A percentile compares a stretch with the other conserved stretches of the same genome.
Conservation (phyloP, 2,113 vertebrate species). For the Nematolebias whitei region DNA sequence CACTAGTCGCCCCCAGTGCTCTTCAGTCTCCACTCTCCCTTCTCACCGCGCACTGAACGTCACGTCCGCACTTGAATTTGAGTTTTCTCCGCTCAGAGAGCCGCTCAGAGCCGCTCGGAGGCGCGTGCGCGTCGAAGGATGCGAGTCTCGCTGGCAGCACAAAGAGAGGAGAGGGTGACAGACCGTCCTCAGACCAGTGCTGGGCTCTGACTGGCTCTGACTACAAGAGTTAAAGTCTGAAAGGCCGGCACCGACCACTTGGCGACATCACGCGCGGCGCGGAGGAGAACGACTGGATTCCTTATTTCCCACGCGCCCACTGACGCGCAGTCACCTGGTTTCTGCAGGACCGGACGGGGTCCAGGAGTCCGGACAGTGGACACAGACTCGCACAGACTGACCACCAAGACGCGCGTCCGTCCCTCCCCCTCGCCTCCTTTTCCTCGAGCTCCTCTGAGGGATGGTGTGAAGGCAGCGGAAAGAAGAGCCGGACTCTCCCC, state of each 20-base stretch:
- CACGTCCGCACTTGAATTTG: conserved; percentile 99
- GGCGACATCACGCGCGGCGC: conserved; percentile 49
- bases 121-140: conserved; percentile 65
- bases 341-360: conserved; percentile 25
- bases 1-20: conserved; percentile 99
- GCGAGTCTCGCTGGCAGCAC: conserved; percentile 47
- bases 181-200: conserved; percentile 51
- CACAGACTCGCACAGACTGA: conserved; percentile 28
- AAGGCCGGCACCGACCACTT: conserved; percentile 56
- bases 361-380: conserved; percentile 58
- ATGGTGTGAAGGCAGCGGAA: conserved; percentile 41
- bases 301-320: conserved; percentile 18
- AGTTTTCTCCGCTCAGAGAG: conserved; percentile 98
- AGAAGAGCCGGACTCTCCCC: conserved; percentile 38
- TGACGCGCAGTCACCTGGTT: conserved; percentile 11
- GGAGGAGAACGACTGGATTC: conserved; percentile 65
- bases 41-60: conserved; percentile 97
- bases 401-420: conserved; percentile 33
- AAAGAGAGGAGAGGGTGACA: conserved; percentile 41
- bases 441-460: conserved; percentile 29
- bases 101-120: conserved; percentile 85
- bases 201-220: conserved; percentile 64
- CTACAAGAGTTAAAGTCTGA: conserved; percentile 23
- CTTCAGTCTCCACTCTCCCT: conserved; percentile 89
- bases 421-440: background rate